phyloP scores from a whole-genome alignment of 2,113 vertebrate genomes.

The Sebastes fasciatus region DNA sequence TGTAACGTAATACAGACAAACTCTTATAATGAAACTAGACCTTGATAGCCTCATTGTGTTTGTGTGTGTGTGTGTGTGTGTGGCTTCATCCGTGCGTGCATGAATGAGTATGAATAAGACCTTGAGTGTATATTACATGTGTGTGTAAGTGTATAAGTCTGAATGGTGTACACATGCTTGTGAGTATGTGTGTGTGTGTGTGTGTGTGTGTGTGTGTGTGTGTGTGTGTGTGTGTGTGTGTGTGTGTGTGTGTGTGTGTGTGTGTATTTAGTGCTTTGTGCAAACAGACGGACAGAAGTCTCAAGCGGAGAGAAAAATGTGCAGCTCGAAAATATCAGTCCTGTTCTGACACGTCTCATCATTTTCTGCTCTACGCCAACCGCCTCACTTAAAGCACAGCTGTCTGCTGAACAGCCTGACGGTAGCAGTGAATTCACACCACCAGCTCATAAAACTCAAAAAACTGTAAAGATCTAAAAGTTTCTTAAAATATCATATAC shows the following conservation, averaged over 20 bases:
- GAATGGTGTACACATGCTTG: slow-evolving; percentile 3
- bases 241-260: slow-evolving; percentile 21
- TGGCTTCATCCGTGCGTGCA: slow-evolving; percentile 19
- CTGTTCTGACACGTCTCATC: slow-evolving; percentile 78
- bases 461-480: neutral
- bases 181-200: neutral
- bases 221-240: slow-evolving; percentile 30
- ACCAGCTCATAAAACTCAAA: neutral
- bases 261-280: slow-evolving; percentile 64
- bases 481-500: neutral
- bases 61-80: neutral
- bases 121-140: slow-evolving; percentile 43
- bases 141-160: slow-evolving; percentile 20
- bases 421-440: slow-evolving; percentile 32
- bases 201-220: slow-evolving; percentile 25
- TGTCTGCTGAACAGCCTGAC: slow-evolving; percentile 17
- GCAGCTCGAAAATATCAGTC: slow-evolving; percentile 73
- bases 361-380: slow-evolving; percentile 66
- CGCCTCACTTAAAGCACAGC: slow-evolving; percentile 39
- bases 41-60: neutral
- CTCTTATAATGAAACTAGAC: neutral
- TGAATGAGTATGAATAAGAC: slow-evolving; percentile 34
- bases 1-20: slow-evolving; percentile 1
- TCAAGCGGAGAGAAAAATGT: slow-evolving; percentile 66
- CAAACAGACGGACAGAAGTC: slow-evolving; percentile 69